Evolutionary conservation across 2,797 vertebrate genomes (phyloP).

Genomic region (Gobionotothen gibberifrons): DNA sequence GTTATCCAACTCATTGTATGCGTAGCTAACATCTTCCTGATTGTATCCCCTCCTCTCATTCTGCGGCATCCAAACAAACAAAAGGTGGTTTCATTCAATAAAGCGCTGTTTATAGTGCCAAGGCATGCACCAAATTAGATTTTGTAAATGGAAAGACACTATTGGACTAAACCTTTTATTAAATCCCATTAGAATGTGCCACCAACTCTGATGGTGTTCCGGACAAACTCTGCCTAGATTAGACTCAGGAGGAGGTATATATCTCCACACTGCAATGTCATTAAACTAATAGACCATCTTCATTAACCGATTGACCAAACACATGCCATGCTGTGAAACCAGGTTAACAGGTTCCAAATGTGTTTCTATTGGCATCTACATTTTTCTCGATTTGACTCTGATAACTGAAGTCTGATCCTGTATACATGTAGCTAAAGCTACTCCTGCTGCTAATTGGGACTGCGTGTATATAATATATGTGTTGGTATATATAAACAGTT

Average conservation of each 20-base stretch:
- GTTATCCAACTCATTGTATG: neutral
- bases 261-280: slow-evolving; percentile 2
- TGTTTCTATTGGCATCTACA: neutral
- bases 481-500: no score
- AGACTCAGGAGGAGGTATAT: neutral
- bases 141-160: slow-evolving; percentile 23
- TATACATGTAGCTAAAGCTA: neutral
- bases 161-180: slow-evolving; percentile 2
- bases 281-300: slow-evolving; percentile 25
- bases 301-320: slow-evolving; percentile 7
- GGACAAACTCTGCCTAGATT: slow-evolving; percentile 1
- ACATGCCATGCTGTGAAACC: neutral
- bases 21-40: neutral
- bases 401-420: neutral
- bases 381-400: neutral
- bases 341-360: neutral
- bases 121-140: slow-evolving; percentile 15
- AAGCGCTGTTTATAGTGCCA: slow-evolving; percentile 14
- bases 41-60: neutral
- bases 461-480: no score
- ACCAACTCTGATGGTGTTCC: neutral
- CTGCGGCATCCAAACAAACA: slow-evolving; percentile 13
- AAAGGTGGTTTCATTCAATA: slow-evolving; percentile 8
- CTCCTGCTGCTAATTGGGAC: neutral
- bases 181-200: slow-evolving; percentile 1